Evolutionary conservation across 2,888 invertebrate species (phyloP).

Genomic region (Odontomyia ornata): DNA sequence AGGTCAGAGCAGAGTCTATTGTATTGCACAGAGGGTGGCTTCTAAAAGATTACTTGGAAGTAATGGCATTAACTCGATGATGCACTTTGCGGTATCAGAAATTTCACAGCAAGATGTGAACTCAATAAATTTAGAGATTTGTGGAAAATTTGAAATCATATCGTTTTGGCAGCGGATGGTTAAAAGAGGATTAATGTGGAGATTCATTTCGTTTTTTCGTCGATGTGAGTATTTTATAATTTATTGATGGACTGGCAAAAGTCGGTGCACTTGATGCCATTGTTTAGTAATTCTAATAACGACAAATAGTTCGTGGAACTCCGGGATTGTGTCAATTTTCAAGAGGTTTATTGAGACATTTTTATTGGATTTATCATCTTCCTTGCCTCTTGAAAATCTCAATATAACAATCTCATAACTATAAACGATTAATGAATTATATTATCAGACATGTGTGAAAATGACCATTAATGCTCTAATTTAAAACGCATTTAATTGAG

Average conservation of each 20-base stretch:
- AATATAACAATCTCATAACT: no score
- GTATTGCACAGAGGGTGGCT: slow-evolving; percentile 34
- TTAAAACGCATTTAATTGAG: no score
- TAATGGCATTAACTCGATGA: slow-evolving; percentile 27
- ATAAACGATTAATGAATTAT: no score
- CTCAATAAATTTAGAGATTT: slow-evolving; percentile 15
- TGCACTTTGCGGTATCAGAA: slow-evolving; percentile 42
- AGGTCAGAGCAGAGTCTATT: slow-evolving; percentile 14
- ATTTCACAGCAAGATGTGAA: slow-evolving; percentile 37
- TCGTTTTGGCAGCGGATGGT: slow-evolving; percentile 16
- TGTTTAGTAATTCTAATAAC: slow-evolving; percentile 12
- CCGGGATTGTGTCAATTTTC: background rate
- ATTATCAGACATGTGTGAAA: no score
- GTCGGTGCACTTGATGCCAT: slow-evolving; percentile 29
- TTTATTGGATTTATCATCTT: no score
- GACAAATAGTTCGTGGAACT: background rate
- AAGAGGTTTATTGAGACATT: background rate
- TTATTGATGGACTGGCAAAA: slow-evolving; percentile 4
- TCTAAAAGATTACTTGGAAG: slow-evolving; percentile 19
- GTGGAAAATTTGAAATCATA: background rate
- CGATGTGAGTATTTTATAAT: background rate
- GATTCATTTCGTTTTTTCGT: slow-evolving; percentile 23
- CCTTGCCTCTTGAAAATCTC: no score
- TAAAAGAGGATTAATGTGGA: background rate
- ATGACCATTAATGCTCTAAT: no score